These are phyloP conservation scores for Pelodiscus sinensis DNA, from an alignment of 2,113 vertebrate species.

Conservation along the genomic window DNA sequence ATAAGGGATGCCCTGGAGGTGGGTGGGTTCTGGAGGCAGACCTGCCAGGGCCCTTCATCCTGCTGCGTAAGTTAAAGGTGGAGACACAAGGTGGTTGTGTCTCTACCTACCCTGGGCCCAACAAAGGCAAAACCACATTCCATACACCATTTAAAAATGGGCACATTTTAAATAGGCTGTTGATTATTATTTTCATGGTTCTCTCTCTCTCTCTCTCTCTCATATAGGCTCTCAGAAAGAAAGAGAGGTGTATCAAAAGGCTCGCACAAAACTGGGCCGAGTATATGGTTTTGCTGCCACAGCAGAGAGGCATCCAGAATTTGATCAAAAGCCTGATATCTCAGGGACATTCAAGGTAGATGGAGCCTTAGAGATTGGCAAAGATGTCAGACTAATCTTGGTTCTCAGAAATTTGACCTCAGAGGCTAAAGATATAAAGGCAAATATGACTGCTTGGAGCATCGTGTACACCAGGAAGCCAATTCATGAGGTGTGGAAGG, in stretches of 20 bases:
- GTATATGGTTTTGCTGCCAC: slow-evolving; percentile 62
- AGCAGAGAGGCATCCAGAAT: not conserved
- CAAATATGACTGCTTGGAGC: slow-evolving; percentile 80
- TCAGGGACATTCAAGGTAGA: slow-evolving; percentile 75
- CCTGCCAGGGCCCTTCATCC: fast-evolving
- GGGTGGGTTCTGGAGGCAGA: not conserved
- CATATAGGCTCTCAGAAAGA: slow-evolving; percentile 74
- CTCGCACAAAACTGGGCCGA: slow-evolving; percentile 74
- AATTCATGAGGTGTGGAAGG: slow-evolving; percentile 74
- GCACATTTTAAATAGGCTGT: not conserved
- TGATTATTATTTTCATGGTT: slow-evolving; percentile 15
- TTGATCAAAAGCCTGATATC: slow-evolving; percentile 60
- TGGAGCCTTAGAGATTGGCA: slow-evolving; percentile 68
- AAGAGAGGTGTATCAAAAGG: slow-evolving; percentile 70
- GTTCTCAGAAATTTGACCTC: slow-evolving; percentile 73
- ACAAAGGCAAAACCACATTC: not conserved
- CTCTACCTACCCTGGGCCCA: not conserved
- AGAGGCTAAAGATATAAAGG: slow-evolving; percentile 50
- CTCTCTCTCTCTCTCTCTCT: not conserved
- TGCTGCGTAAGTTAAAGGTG: not conserved
- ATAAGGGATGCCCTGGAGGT: no score
- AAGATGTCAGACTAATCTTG: slow-evolving; percentile 73
- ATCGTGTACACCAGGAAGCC: slow-evolving; percentile 79
- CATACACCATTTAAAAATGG: not conserved
- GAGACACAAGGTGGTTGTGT: not conserved